These are phyloP conservation scores for Dromaius novaehollandiae DNA, from an alignment of 2,113 vertebrate genomes.

Conservation along the genomic window DNA sequence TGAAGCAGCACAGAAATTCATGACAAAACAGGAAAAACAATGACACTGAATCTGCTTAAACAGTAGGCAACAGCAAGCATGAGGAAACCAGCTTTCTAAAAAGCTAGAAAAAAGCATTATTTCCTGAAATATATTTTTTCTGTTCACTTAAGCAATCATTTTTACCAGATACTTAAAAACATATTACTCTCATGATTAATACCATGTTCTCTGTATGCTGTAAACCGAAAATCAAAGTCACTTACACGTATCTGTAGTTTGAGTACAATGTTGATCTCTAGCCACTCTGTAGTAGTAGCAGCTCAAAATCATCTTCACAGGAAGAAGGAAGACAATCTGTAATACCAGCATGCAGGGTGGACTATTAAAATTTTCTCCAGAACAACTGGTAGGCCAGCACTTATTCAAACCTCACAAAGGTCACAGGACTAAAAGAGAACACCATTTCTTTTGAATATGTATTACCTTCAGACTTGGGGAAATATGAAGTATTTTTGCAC, in stretches of 20 bases:
- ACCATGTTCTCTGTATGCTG: fast-evolving
- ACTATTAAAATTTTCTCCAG: not conserved
- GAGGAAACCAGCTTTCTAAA: not conserved
- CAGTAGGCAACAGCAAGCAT: not conserved
- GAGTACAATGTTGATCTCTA: not conserved
- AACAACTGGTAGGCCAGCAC: not conserved
- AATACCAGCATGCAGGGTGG: fast-evolving
- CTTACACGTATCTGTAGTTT: not conserved
- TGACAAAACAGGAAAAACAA: not conserved
- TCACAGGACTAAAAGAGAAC: not conserved
- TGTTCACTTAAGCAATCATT: not conserved
- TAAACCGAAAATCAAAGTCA: not conserved
- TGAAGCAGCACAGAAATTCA: not conserved
- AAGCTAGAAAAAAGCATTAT: not conserved
- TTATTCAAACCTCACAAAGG: not conserved
- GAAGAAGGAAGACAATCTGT: not conserved
- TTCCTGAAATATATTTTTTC: not conserved
- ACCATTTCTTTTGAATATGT: not conserved
- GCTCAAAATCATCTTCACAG: not conserved
- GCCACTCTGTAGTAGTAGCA: not conserved
- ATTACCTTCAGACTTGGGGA: not conserved
- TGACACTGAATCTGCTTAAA: not conserved
- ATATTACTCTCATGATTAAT: not conserved
- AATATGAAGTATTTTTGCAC: not conserved
- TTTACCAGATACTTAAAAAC: not conserved